Evolutionary conservation across 2,888 invertebrate species (phyloP).

Genomic region (Ptilodon capucinus): DNA sequence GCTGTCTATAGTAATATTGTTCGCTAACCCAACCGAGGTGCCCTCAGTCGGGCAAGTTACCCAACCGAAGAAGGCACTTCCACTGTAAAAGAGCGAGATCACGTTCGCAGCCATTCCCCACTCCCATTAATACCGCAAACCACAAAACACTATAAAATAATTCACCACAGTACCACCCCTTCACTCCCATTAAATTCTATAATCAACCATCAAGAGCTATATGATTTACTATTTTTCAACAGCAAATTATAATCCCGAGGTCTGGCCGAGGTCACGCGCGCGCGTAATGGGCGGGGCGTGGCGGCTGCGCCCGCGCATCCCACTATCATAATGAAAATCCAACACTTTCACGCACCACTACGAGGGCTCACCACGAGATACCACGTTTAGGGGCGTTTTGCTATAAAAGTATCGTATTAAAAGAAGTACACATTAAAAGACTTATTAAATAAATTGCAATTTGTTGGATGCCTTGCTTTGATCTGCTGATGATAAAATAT

Average conservation of each 20-base stretch:
- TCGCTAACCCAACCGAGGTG: too few relatives aligned
- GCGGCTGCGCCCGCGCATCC: conserved; percentile 33
- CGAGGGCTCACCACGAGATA: not conserved
- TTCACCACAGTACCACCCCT: not conserved
- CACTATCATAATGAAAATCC: conserved; percentile 50
- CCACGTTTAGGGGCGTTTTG: conserved; percentile 17
- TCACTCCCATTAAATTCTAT: not conserved
- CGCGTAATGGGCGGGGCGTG: conserved; percentile 29
- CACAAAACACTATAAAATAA: not conserved
- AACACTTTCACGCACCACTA: conserved; percentile 35
- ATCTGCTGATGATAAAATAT: too few relatives aligned
- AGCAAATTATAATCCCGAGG: conserved; percentile 23
- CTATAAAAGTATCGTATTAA: too few relatives aligned
- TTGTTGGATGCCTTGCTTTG: too few relatives aligned
- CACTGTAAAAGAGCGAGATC: too few relatives aligned
- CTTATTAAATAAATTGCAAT: too few relatives aligned
- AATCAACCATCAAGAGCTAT: not conserved
- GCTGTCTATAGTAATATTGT: too few relatives aligned
- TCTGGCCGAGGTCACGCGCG: conserved; percentile 27
- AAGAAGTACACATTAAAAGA: too few relatives aligned
- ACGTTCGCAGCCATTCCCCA: not conserved
- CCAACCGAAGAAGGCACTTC: too few relatives aligned
- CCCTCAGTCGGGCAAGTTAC: too few relatives aligned
- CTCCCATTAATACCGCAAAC: not conserved
- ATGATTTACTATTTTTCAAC: conserved; percentile 19